Base-by-base conservation (phyloP, 2,888 invertebrate species). In the Thysanoteuthis rhombus region DNA sequence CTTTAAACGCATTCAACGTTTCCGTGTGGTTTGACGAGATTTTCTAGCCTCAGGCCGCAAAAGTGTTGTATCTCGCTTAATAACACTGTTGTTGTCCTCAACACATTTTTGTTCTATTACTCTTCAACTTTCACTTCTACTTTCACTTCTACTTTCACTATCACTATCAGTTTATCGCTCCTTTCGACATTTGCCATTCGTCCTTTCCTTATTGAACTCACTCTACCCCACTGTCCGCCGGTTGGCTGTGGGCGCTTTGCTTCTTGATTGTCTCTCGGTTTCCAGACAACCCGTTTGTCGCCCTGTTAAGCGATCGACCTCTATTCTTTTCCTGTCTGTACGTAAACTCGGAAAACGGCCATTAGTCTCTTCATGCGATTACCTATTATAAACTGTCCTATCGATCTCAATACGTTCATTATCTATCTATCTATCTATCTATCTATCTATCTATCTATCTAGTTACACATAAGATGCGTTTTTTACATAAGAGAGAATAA, bases 1-100 rank as follows among this genome's bases (percentile, higher is more conserved):
- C n/a, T 75, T 75, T n/a, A 75, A 75, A 75, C 75, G 75, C 75
- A 75, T 75, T 75, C 75, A 75, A n/a, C 75, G 75, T 75, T 75
- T 75, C 75, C 75, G 75, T 75, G 75, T 75, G 75, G 75, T 75
- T 75, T 75, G 32, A 75, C 75, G 75, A 75, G 75, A 75, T 75
- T 32, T n/a, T 75, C 32, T 75, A n/a, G n/a, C 75, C 75, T 75
- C n/a, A 16, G 75, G 75, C n/a, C 75, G 8, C n/a, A n/a, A 75
- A 32, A 75, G n/a, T 32, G 32, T 75, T 75, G 10, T n/a, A 75
- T 75, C n/a, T 75, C 32, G 75, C 75, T 75, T 75, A 75, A 75
- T 75, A 75, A 75, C 75, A 75, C 75, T 16, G 75, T 75, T 75
- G 75, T 75, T 75, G 32, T 75, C 75, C 75, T 75, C 75, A 75